A percentile compares a stretch with the other conserved stretches of the same genome.
Evolutionary conservation across 2,797 vertebrate species (phyloP).

Genomic region (Falco cherrug): DNA sequence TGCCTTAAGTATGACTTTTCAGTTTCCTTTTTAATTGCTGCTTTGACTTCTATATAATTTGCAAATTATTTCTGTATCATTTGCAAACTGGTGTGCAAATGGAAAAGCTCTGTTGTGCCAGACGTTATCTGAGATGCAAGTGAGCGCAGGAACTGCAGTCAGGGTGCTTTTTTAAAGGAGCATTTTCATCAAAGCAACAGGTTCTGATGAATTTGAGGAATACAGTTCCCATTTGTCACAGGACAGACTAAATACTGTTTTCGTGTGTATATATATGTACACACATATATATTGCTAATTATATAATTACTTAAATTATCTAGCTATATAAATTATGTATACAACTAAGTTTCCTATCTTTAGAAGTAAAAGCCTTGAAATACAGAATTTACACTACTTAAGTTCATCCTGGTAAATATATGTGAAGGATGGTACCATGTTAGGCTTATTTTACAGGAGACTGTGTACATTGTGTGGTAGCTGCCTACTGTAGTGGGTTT

Average conservation of each 20-base stretch:
- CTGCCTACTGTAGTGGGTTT: background rate
- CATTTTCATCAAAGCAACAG: background rate
- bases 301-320: background rate
- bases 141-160: background rate
- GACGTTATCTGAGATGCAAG: background rate
- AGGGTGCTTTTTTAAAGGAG: background rate
- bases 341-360: background rate
- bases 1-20: background rate
- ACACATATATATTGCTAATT: background rate
- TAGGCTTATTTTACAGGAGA: background rate
- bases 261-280: rapidly evolving
- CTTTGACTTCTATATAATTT: background rate
- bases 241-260: background rate
- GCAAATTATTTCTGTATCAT: background rate
- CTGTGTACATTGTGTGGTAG: background rate
- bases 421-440: background rate
- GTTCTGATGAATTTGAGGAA: background rate
- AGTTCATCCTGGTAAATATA: background rate
- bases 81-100: background rate
- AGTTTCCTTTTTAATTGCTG: background rate
- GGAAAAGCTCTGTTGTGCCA: background rate
- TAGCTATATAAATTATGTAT: background rate
- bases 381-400: background rate
- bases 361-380: background rate
- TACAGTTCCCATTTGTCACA: background rate